These are phyloP conservation scores for Cherax quadricarinatus DNA, from an alignment of 1,140 invertebrate species.

Conservation along the genomic window DNA sequence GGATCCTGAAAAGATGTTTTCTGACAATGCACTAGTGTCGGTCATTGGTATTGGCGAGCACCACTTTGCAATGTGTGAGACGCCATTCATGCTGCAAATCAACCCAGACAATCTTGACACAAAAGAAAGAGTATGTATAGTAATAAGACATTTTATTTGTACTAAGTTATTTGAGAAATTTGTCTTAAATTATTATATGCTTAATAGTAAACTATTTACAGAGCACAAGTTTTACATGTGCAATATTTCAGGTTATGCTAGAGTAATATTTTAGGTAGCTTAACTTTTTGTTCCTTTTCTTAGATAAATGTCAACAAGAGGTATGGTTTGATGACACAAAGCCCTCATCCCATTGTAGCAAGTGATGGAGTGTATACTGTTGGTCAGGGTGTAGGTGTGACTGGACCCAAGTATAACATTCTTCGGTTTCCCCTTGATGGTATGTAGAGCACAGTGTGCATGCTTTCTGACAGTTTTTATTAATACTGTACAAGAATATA, in stretches of 20 bases:
- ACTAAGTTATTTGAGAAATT: not conserved
- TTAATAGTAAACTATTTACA: no score
- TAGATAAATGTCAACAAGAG: slow-evolving; percentile 83
- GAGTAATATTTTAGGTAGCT: no score
- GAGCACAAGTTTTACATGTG: no score
- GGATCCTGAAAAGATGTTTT: slow-evolving; percentile 81
- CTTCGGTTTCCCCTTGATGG: slow-evolving; percentile 82
- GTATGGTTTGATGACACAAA: slow-evolving; percentile 87
- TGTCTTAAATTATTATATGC: no score
- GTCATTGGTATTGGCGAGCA: slow-evolving; percentile 91
- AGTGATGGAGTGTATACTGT: slow-evolving; percentile 88
- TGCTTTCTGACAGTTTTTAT: not conserved
- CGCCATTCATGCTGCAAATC: slow-evolving; percentile 86
- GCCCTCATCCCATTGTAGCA: slow-evolving; percentile 90
- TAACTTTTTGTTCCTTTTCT: not conserved
- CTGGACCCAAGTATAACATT: slow-evolving; percentile 85
- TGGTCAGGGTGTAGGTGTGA: slow-evolving; percentile 83
- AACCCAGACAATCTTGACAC: slow-evolving; percentile 84
- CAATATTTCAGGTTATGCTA: no score
- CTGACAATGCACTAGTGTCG: slow-evolving; percentile 92
- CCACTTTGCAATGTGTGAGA: slow-evolving; percentile 88
- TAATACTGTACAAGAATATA: not conserved
- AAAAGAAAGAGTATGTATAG: slow-evolving; percentile 33
- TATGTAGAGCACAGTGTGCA: not conserved
- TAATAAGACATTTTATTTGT: not conserved